phyloP scores from a whole-genome alignment of 2,888 invertebrate species.

The Lasioglossum marginatum region DNA sequence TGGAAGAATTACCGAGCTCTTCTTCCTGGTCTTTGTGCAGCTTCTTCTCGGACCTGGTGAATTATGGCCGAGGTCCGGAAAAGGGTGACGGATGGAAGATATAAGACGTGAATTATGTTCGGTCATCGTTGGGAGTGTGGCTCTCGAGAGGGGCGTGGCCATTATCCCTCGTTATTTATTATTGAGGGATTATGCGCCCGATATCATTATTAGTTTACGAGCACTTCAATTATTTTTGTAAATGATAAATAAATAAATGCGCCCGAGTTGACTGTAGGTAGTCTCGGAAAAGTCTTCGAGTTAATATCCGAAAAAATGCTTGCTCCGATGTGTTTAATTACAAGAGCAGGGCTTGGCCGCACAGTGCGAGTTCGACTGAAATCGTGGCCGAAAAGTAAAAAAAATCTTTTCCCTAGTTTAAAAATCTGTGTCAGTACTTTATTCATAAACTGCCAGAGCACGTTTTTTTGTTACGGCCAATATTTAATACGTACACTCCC shows the following conservation, averaged over 20 bases:
- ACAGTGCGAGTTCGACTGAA: too few species aligned
- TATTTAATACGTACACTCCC: too few species aligned
- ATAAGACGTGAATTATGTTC: conserved; percentile 14
- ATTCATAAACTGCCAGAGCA: too few species aligned
- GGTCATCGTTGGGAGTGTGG: not conserved
- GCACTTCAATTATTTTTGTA: not conserved
- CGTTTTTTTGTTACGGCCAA: too few species aligned
- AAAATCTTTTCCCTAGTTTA: too few species aligned
- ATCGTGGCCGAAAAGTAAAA: too few species aligned
- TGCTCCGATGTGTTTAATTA: too few species aligned
- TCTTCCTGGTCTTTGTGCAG: conserved; percentile 21
- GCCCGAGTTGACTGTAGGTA: too few species aligned
- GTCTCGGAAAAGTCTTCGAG: not conserved
- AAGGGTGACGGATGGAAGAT: conserved; percentile 20
- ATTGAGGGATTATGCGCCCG: not conserved
- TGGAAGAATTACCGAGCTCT: conserved; percentile 13
- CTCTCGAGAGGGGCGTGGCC: not conserved
- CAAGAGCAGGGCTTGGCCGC: too few species aligned
- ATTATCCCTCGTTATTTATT: conserved; percentile 1
- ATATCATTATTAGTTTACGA: not conserved
- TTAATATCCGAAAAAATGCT: too few species aligned
- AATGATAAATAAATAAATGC: not conserved
- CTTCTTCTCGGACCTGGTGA: conserved; percentile 4
- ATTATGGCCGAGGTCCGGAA: conserved; percentile 10
- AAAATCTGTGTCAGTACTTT: too few species aligned